Evolutionary conservation across 35 echinoderm and acorn worm species (phyloP).

Genomic region (Lytechinus variegatus): DNA sequence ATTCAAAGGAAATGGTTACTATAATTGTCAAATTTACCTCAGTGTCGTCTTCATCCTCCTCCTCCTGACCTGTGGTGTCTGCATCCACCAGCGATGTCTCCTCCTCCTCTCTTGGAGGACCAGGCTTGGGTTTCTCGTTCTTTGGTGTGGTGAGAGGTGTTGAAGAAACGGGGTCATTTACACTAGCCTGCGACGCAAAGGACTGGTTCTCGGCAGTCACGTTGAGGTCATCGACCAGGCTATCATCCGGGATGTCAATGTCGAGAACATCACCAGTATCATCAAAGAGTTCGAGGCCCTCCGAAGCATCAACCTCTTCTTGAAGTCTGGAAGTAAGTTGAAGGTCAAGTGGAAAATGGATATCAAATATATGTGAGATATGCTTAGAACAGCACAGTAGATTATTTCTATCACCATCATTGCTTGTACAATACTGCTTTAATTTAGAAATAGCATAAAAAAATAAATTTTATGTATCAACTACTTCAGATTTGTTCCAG

Average conservation of each 20-base stretch:
- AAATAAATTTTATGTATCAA: too few relatives aligned
- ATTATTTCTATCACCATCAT: too few relatives aligned
- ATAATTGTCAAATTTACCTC: background rate
- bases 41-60: background rate
- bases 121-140: background rate
- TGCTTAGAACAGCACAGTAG: too few relatives aligned
- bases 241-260: conserved; percentile 26
- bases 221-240: conserved; percentile 30
- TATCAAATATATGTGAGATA: too few relatives aligned
- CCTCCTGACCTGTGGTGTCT: background rate
- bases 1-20: too few relatives aligned
- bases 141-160: background rate
- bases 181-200: background rate
- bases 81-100: background rate
- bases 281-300: conserved; percentile 38
- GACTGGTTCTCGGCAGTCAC: conserved; percentile 2
- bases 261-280: conserved; percentile 2
- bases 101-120: conserved; percentile 20
- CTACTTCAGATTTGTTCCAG: too few relatives aligned
- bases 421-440: too few relatives aligned
- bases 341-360: background rate
- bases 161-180: background rate
- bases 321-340: background rate
- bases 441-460: too few relatives aligned
- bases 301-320: background rate